Base-by-base conservation (phyloP, 2,797 vertebrate species). In the Apogon hyalosoma region DNA sequence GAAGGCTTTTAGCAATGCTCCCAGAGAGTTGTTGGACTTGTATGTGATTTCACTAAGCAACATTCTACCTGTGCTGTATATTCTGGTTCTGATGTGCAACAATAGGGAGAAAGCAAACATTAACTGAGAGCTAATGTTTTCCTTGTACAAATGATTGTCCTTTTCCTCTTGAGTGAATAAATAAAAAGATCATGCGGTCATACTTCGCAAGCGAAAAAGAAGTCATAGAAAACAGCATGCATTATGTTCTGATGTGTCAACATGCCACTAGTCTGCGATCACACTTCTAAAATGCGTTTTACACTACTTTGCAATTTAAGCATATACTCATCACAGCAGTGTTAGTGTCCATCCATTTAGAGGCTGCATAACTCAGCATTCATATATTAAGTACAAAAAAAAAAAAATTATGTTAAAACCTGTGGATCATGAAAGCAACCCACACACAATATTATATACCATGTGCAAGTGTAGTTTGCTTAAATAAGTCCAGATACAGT, bases 91-190 rank as follows among this genome's bases (percentile, higher is more conserved):
- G 24, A 28, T 28, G 12, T 38, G 10, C 38, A 59, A 48, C 19
- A 39, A 24, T 5, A 24, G 21, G 24, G 6, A 28, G 24, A 28
- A 28, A 28, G 6, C 24, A 16, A 31, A 39, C 2, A 19, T 7
- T 3, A 1, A 48, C 18, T 8, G 9, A 0, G n/a, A 16, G 9
- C 50, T 45, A 2, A 41, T 40, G 16, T 4, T 18, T 74, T 53
- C 41, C 38, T 48, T 12, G 51, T 15, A 40, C 1, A 43, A 49
- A 65, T 56, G 73, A 79, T 74, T 79, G 63, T 73, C 68, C 45
- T 59, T 42, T 47, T 53, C n/a, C 14, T 56, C 3, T 12, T 36
- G 7, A 50, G 53, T 67, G 33, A 64, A 55, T 63, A 59, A 61
- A 58, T 50, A 1, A 57, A 71, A 70, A 64, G 8, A 33, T 15